Percentiles rank a stretch among this genome's conserved stretches.
phyloP scores from a whole-genome alignment of 1,140 invertebrate species.

The Brachionus plicatilis region DNA sequence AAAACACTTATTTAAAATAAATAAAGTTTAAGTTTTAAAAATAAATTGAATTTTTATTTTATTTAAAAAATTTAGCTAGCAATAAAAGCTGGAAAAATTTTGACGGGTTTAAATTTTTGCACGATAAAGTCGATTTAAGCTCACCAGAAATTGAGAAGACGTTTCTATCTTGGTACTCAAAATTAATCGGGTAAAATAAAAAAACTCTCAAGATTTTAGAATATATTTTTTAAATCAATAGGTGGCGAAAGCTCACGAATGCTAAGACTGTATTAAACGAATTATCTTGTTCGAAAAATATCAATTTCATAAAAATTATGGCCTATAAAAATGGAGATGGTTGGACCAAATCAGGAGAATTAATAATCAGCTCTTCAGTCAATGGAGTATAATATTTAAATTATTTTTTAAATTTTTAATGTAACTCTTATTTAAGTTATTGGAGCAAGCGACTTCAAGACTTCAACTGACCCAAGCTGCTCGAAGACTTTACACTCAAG shows the following conservation, averaged over 20 bases:
- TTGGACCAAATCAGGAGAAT: conserved; percentile 47
- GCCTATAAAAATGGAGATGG: conserved; percentile 56
- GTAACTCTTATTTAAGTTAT: conserved; percentile 44
- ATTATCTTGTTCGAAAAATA: conserved; percentile 48
- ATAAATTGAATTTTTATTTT: background rate
- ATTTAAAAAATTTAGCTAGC: background rate
- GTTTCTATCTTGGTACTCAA: conserved; percentile 48
- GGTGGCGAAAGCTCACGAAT: conserved; percentile 48
- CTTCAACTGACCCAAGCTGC: conserved; percentile 49
- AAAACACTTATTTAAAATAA: too few species aligned
- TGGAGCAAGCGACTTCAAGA: conserved; percentile 50
- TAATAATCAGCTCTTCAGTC: conserved; percentile 53
- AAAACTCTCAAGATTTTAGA: background rate
- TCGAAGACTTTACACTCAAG: conserved; percentile 49
- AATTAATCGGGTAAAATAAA: conserved; percentile 41
- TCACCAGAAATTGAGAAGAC: conserved; percentile 51
- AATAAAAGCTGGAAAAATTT: background rate
- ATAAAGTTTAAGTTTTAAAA: too few species aligned
- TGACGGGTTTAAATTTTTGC: conserved; percentile 47
- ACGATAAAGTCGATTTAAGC: conserved; percentile 54
- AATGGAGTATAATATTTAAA: conserved; percentile 46
- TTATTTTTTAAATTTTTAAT: background rate
- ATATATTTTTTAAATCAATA: background rate
- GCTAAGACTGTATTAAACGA: conserved; percentile 49
- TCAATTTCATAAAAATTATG: conserved; percentile 50